These are phyloP conservation scores for Lasioglossum vierecki DNA, from an alignment of 2,888 invertebrate species.

Conservation along the genomic window DNA sequence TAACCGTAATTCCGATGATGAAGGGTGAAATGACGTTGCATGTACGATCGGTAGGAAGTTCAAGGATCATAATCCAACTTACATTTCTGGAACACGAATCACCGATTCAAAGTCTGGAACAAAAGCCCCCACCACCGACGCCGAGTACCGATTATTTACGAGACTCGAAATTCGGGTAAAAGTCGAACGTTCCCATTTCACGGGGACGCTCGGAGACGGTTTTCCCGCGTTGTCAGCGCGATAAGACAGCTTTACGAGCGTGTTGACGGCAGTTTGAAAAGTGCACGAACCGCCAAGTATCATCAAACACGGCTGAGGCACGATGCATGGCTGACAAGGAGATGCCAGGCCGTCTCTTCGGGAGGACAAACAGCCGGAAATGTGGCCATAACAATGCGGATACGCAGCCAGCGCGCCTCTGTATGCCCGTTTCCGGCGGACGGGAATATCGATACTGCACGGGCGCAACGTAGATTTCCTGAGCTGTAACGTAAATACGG, in stretches of 20 bases:
- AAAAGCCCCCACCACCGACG: neutral
- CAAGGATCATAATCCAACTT: neutral
- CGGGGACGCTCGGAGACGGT: neutral
- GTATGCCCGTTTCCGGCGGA: slow-evolving; percentile 23
- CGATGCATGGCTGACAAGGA: slow-evolving; percentile 33
- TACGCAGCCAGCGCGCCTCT: slow-evolving; percentile 50
- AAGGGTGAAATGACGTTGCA: neutral
- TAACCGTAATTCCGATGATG: slow-evolving; percentile 2
- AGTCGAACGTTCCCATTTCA: slow-evolving; percentile 30
- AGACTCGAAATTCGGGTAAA: slow-evolving; percentile 23
- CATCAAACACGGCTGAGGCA: slow-evolving; percentile 17
- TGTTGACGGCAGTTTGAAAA: slow-evolving; percentile 33
- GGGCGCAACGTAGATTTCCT: slow-evolving; percentile 50
- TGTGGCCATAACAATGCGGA: slow-evolving; percentile 67
- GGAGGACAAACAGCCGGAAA: slow-evolving; percentile 71
- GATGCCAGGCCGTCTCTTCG: slow-evolving; percentile 49
- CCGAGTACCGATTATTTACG: slow-evolving; percentile 43
- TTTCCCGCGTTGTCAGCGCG: slow-evolving; percentile 29
- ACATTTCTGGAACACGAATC: neutral
- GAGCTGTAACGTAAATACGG: slow-evolving; percentile 62
- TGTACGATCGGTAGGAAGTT: neutral
- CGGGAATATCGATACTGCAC: slow-evolving; percentile 15
- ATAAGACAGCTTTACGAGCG: slow-evolving; percentile 50
- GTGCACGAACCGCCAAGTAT: slow-evolving; percentile 28
- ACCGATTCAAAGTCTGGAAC: slow-evolving; percentile 42